Conservation (phyloP, 2,113 vertebrate species). For the Tauraco erythrolophus region DNA sequence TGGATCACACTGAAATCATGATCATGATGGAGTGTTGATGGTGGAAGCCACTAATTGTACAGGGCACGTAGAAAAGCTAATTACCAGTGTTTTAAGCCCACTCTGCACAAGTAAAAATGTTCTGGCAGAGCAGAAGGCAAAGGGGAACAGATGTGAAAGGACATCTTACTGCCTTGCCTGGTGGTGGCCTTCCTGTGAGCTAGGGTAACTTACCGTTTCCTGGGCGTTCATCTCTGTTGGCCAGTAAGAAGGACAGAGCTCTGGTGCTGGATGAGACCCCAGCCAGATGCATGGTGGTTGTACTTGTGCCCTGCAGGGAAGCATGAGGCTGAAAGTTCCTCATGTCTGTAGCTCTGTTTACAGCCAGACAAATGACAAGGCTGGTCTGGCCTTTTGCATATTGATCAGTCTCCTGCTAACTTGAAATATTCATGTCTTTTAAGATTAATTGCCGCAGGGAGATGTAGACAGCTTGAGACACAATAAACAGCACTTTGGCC, state of each 20-base stretch:
- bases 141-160: not conserved
- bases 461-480: not conserved
- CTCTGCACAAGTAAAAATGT: not conserved
- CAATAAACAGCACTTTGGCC: not conserved
- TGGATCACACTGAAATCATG: not conserved
- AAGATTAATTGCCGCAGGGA: not conserved
- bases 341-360: not conserved
- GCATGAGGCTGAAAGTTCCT: not conserved
- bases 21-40: not conserved
- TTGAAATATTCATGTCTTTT: conserved; percentile 4
- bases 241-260: not conserved
- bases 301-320: not conserved
- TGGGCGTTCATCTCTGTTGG: not conserved
- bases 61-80: rapidly evolving
- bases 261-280: not conserved
- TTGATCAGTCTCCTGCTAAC: not conserved
- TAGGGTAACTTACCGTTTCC: not conserved
- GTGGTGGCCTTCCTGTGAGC: not conserved
- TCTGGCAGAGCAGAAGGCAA: not conserved
- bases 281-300: not conserved
- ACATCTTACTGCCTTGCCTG: not conserved
- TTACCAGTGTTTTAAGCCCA: not conserved
- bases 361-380: not conserved
- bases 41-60: not conserved
- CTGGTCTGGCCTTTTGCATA: not conserved